A percentile compares a stretch with the other conserved stretches of the same genome.
Evolutionary conservation across 2,888 invertebrate genomes (phyloP).

Genomic region (Polia nebulosa): DNA sequence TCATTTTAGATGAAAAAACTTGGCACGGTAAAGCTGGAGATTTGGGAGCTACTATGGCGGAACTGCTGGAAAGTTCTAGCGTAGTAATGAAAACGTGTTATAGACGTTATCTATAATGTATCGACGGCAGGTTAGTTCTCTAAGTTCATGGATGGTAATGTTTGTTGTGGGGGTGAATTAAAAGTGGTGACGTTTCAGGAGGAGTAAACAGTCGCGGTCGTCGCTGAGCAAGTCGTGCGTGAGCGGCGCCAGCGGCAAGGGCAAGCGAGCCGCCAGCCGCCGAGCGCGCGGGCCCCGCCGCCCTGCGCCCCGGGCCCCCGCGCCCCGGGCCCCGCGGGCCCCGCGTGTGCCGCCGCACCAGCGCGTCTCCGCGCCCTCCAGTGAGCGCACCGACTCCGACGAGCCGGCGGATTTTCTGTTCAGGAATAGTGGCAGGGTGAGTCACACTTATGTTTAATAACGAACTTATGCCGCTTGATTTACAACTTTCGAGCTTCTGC

Average conservation of each 20-base stretch:
- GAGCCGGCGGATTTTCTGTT: constrained; percentile 80
- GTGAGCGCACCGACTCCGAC: constrained; percentile 86
- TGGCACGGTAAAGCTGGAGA: constrained; percentile 31
- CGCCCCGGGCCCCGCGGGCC: constrained; percentile 72
- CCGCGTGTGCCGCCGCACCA: constrained; percentile 37
- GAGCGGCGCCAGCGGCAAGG: constrained; percentile 65
- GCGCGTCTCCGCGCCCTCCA: constrained; percentile 82
- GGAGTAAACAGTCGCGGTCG: constrained; percentile 80
- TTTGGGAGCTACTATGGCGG: constrained; percentile 30
- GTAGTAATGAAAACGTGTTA: constrained; percentile 29
- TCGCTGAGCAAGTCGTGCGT: constrained; percentile 73
- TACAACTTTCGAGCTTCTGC: not conserved
- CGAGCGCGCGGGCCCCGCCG: constrained; percentile 69
- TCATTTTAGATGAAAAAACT: constrained; percentile 46
- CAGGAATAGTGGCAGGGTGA: constrained; percentile 77
- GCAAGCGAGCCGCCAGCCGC: constrained; percentile 71
- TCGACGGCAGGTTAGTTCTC: constrained; percentile 52
- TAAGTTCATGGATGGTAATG: constrained; percentile 25
- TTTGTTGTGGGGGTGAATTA: not conserved
- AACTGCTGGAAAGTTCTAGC: constrained; percentile 32
- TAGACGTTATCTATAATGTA: constrained; percentile 41
- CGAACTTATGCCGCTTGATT: not conserved
- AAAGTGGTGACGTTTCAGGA: constrained; percentile 68
- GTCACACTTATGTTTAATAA: constrained; percentile 46
- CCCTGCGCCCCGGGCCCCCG: constrained; percentile 72